Percentiles rank a stretch among this genome's conserved stretches.
Conservation (phyloP, 2,113 vertebrate species). For the Andinoacara biseriatus region DNA sequence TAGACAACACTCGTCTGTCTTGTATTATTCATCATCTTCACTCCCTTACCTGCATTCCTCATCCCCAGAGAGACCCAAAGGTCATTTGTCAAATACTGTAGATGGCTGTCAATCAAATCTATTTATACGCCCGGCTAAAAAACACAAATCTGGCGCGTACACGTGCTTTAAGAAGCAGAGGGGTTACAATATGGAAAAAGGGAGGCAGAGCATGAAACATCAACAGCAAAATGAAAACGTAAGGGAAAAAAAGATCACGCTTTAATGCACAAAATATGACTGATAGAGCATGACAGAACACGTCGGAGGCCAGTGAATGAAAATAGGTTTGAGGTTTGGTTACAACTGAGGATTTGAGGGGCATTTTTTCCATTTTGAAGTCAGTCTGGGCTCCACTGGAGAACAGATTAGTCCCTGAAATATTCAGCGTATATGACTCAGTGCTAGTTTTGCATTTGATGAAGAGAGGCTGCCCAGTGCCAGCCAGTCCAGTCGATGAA, state of each 20-base stretch:
- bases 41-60: slow-evolving; percentile 27
- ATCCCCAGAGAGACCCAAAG: background rate
- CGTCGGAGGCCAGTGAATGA: slow-evolving; percentile 44
- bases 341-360: slow-evolving; percentile 18
- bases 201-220: slow-evolving; percentile 37
- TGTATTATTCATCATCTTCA: slow-evolving; percentile 1
- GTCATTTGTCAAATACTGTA: background rate
- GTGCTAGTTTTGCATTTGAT: background rate
- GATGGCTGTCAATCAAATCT: slow-evolving; percentile 12
- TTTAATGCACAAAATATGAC: slow-evolving; percentile 59
- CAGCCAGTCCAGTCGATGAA: background rate
- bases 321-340: slow-evolving; percentile 69
- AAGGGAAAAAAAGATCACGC: slow-evolving; percentile 50
- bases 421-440: background rate
- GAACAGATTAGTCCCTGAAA: slow-evolving; percentile 54
- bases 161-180: background rate
- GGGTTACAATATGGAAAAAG: slow-evolving; percentile 41
- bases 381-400: slow-evolving; percentile 34
- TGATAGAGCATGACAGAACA: slow-evolving; percentile 64
- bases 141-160: background rate
- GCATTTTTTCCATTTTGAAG: slow-evolving; percentile 49
- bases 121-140: slow-evolving; percentile 4
- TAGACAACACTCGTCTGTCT: slow-evolving; percentile 20
- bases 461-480: background rate
- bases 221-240: slow-evolving; percentile 29